Evolutionary conservation across 2,797 vertebrate genomes (phyloP), one percentile per base, ranked within the genome.

Genomic region (Gobionotothen gibberifrons): DNA sequence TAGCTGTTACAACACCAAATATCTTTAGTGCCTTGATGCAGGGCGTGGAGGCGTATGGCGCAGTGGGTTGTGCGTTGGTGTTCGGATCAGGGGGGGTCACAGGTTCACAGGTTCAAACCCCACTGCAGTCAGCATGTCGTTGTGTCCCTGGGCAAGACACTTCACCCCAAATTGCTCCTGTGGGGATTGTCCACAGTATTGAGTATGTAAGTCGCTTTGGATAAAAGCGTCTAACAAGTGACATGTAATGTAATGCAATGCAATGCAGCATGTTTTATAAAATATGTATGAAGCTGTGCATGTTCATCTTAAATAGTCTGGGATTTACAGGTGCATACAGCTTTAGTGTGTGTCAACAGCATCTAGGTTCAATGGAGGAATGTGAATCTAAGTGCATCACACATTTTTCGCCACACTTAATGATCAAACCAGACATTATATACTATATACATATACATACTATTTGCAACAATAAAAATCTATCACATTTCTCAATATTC

Each of bases 351-450:
- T 39, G 3, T 11, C 7, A 13, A 46, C 39, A 39, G 16, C 8
- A 57, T 51, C 19, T n/a, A 12, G 29, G 32, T 17, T 21, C 29
- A 40, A 36, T 47, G 14, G 49, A 49, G 12, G 26, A 47, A 40
- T 22, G 10, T 39, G 13, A 39, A 3, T 19, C 39, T 2, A 36
- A 44, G 19, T n/a, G n/a, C n/a, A 49, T 10, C 63, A 16, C 47
- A 72, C 3, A 59, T 43, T 52, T 61, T 22, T 40, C 19, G 3
- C 47, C 22, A 68, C 26, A 71, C 3, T 15, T 51, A 9, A 64
- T 49, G 11, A 62, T 51, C 21, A 69, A 22, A 64, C 43, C 19
- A 9, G 36, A 21, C 1, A 36, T 22, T n/a, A 40, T 67, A 36
- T 64, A 36, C 46, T 59, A 53, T 21, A 26, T 3, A 26, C 22